Conservation (phyloP, 2,888 invertebrate species). For the Tuta absoluta region DNA sequence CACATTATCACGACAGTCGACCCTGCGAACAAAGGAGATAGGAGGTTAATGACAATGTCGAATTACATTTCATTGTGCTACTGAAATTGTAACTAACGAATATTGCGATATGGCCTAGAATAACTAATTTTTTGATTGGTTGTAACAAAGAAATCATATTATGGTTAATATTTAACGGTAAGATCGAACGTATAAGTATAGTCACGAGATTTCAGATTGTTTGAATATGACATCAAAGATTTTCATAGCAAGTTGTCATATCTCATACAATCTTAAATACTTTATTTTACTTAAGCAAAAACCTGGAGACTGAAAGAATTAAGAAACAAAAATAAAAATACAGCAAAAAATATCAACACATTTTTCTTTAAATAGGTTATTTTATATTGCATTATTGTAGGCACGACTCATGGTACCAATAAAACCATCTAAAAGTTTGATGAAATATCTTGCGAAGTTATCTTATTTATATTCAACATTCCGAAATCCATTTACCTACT, state of each 20-base stretch:
- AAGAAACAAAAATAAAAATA: no score
- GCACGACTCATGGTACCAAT: background rate
- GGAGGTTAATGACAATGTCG: slow-evolving; percentile 17
- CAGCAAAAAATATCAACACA: background rate
- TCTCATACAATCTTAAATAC: no score
- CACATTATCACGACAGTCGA: slow-evolving; percentile 42
- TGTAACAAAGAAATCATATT: background rate
- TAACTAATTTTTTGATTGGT: background rate
- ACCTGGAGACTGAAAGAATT: no score
- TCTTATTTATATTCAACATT: slow-evolving; percentile 7
- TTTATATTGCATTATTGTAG: background rate
- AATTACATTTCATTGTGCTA: background rate
- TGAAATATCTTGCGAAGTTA: background rate
- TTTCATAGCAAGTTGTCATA: no score
- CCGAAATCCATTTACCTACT: slow-evolving; percentile 9
- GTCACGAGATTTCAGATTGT: no score
- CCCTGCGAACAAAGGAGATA: slow-evolving; percentile 18
- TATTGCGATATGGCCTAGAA: background rate
- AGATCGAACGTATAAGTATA: no score
- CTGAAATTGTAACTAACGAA: background rate
- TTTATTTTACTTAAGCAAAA: no score
- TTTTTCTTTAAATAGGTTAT: background rate
- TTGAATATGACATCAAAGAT: no score
- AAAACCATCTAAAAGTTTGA: slow-evolving; percentile 7
- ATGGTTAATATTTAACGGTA: no score